These are phyloP conservation scores for Paedocypris sp. DNA, from an alignment of 2,113 vertebrate species.

Conservation along the genomic window DNA sequence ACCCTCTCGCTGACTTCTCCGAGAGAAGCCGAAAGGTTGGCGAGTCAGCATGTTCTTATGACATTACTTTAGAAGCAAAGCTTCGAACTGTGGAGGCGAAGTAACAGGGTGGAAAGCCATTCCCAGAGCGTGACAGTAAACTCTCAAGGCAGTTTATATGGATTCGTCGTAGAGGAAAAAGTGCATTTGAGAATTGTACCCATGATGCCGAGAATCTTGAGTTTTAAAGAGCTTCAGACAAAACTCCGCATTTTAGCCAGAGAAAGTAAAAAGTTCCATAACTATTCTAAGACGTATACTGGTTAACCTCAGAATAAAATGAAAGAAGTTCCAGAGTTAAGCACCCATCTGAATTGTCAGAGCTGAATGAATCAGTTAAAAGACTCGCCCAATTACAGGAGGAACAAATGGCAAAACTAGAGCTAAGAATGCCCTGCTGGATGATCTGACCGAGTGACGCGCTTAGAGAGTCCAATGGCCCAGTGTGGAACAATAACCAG, in stretches of 20 bases:
- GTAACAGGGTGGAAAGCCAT: neutral
- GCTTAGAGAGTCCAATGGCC: no score
- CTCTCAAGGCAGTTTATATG: slow-evolving; percentile 6
- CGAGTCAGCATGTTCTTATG: slow-evolving; percentile 16
- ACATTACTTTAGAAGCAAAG: slow-evolving; percentile 19
- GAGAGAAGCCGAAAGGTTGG: neutral
- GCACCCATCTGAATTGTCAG: neutral
- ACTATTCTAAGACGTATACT: neutral
- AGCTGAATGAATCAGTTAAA: slow-evolving; percentile 20
- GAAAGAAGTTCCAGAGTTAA: neutral
- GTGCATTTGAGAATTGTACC: slow-evolving; percentile 6
- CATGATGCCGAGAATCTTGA: slow-evolving; percentile 5
- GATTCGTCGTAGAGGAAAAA: neutral
- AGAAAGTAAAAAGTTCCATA: slow-evolving; percentile 9
- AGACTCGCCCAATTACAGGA: neutral
- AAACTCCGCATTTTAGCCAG: slow-evolving; percentile 1
- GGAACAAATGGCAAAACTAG: slow-evolving; percentile 18
- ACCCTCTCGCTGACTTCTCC: slow-evolving; percentile 16
- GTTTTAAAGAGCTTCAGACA: neutral
- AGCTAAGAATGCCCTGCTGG: neutral
- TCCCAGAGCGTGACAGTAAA: slow-evolving; percentile 5
- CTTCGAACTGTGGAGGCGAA: neutral
- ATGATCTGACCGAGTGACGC: no score
- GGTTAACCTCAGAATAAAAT: neutral
- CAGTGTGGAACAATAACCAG: no score